phyloP scores from a whole-genome alignment of 2,113 vertebrate genomes.

The Syngnathoides biaculeatus region DNA sequence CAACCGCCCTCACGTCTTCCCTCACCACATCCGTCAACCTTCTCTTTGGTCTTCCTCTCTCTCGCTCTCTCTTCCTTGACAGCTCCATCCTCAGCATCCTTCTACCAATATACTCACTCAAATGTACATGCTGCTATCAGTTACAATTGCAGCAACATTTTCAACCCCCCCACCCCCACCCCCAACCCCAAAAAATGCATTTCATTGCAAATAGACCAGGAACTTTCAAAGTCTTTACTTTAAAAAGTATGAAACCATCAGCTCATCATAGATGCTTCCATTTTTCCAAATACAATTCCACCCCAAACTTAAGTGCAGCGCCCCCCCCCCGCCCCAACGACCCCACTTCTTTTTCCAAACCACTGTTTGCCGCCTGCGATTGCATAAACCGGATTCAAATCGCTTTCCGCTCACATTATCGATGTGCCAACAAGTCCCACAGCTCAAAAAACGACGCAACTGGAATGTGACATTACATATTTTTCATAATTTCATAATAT shows the following conservation, averaged over 20 bases:
- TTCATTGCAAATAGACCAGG: background rate
- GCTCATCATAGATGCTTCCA: too few species aligned
- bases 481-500: background rate
- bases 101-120: too few species aligned
- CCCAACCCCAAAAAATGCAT: too few species aligned
- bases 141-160: background rate
- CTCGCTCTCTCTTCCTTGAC: too few species aligned
- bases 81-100: too few species aligned
- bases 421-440: background rate
- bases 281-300: too few species aligned
- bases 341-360: background rate
- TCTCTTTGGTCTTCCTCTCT: too few species aligned
- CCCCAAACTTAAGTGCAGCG: background rate
- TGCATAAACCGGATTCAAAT: background rate
- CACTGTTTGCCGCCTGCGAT: background rate
- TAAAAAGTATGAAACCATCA: too few species aligned
- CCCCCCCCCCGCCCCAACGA: too few species aligned
- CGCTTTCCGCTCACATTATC: background rate
- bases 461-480: background rate
- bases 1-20: too few species aligned
- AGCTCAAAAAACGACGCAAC: background rate
- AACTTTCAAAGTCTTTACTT: background rate
- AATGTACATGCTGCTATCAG: background rate
- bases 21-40: too few species aligned
- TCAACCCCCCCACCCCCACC: too few species aligned